Conservation (phyloP, 1,140 invertebrate species). For the Diplogasteroides magnus region DNA sequence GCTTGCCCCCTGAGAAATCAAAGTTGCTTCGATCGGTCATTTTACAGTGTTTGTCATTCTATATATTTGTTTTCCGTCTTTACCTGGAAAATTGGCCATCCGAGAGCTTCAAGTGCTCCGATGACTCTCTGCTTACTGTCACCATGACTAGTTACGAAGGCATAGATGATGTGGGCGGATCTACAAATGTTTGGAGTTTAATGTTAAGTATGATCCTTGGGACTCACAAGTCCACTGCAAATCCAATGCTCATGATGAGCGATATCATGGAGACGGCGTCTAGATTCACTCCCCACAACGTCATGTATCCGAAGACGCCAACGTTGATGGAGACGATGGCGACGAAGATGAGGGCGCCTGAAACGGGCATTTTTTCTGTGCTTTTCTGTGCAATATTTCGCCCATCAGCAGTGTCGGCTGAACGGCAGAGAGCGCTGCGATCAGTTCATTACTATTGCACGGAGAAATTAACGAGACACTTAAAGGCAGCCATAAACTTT, state of each 20-base stretch:
- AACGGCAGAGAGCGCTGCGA: slow-evolving; percentile 1
- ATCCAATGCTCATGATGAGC: slow-evolving; percentile 59
- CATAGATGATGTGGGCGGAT: slow-evolving; percentile 59
- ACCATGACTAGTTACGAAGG: slow-evolving; percentile 56
- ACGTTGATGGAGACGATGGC: slow-evolving; percentile 57
- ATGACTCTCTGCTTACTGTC: slow-evolving; percentile 50
- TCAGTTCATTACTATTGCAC: neutral
- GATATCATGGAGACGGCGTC: slow-evolving; percentile 56
- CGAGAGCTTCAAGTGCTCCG: slow-evolving; percentile 59
- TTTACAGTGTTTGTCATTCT: neutral
- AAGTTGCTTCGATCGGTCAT: too few species aligned
- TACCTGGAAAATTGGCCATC: slow-evolving; percentile 75
- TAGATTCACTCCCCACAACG: slow-evolving; percentile 56
- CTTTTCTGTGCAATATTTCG: slow-evolving; percentile 13
- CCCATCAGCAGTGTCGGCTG: neutral
- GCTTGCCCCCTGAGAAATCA: slow-evolving; percentile 71
- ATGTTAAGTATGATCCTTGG: neutral
- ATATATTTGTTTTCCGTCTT: neutral
- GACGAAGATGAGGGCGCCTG: slow-evolving; percentile 56
- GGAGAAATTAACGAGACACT: slow-evolving; percentile 6
- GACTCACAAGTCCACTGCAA: slow-evolving; percentile 57
- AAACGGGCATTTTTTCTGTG: slow-evolving; percentile 19
- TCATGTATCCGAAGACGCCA: slow-evolving; percentile 59
- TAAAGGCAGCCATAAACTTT: neutral
- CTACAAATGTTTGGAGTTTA: neutral